A percentile compares a stretch with the other conserved stretches of the same genome.
These are phyloP conservation scores for Garra rufa DNA, from an alignment of 2,113 vertebrate genomes.

Conservation along the genomic window DNA sequence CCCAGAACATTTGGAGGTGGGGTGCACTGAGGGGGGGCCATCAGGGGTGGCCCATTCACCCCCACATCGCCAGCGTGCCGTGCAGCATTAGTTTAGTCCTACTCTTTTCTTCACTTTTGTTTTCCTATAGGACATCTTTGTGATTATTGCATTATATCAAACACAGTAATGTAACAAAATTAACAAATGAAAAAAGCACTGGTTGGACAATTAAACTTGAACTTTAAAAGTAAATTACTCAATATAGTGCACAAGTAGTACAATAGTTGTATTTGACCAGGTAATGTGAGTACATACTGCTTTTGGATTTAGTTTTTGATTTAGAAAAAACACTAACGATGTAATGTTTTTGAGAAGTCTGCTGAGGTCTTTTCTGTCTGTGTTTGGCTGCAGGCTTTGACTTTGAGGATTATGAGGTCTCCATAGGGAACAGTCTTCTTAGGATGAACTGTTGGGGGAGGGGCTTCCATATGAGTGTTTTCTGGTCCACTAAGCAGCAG, in stretches of 20 bases:
- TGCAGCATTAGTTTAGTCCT: neutral
- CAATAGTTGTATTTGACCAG: neutral
- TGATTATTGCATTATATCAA: neutral
- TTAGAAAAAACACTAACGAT: neutral
- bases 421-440: constrained; percentile 24
- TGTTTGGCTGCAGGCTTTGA: constrained; percentile 5
- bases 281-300: neutral
- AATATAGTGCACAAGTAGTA: too few relatives aligned
- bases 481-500: constrained; percentile 55
- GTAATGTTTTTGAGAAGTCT: neutral
- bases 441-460: constrained; percentile 15
- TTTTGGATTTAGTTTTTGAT: neutral
- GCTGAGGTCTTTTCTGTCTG: neutral
- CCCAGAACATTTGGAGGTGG: constrained; percentile 62
- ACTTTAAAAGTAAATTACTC: too few relatives aligned
- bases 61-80: neutral
- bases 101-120: neutral
- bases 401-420: constrained; percentile 32
- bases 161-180: neutral
- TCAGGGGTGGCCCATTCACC: neutral
- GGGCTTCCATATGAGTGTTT: constrained; percentile 32
- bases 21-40: neutral
- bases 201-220: too few relatives aligned
- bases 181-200: neutral
- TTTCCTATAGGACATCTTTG: neutral